These are phyloP conservation scores for Agrenia bidenticulata DNA, from an alignment of 2,888 invertebrate species.

Conservation along the genomic window DNA sequence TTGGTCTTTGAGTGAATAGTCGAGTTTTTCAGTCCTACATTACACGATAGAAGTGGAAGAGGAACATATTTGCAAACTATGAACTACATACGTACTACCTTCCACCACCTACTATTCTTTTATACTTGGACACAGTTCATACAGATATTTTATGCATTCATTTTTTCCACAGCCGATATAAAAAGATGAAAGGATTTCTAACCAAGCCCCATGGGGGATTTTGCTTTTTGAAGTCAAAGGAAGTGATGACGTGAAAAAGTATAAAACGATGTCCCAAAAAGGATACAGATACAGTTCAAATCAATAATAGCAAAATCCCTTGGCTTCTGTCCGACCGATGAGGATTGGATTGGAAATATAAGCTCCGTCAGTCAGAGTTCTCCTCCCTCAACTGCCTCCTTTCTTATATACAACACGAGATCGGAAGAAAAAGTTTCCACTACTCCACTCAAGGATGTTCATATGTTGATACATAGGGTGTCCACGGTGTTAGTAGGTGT, in stretches of 20 bases:
- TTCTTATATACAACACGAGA: neutral
- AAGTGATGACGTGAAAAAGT: conserved; percentile 47
- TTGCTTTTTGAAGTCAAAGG: conserved; percentile 37
- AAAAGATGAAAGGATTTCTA: conserved; percentile 49
- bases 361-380: conserved; percentile 22
- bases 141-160: conserved; percentile 50
- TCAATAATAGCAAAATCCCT: conserved; percentile 47
- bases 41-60: neutral
- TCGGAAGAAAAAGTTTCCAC: neutral
- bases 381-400: neutral
- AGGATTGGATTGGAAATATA: conserved; percentile 49
- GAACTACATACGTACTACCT: too few species aligned
- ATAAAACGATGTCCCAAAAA: conserved; percentile 45
- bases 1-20: too few species aligned
- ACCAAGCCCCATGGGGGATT: conserved; percentile 49
- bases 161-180: conserved; percentile 28
- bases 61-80: conserved; percentile 14
- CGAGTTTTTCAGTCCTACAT: too few species aligned
- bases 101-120: too few species aligned
- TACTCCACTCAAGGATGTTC: neutral
- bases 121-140: conserved; percentile 25
- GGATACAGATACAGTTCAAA: conserved; percentile 45
- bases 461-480: too few species aligned
- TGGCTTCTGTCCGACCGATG: conserved; percentile 33
- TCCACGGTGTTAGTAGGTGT: too few species aligned